Evolutionary conservation across 2,113 vertebrate genomes (phyloP).

Genomic region (Oceanodroma tethys): DNA sequence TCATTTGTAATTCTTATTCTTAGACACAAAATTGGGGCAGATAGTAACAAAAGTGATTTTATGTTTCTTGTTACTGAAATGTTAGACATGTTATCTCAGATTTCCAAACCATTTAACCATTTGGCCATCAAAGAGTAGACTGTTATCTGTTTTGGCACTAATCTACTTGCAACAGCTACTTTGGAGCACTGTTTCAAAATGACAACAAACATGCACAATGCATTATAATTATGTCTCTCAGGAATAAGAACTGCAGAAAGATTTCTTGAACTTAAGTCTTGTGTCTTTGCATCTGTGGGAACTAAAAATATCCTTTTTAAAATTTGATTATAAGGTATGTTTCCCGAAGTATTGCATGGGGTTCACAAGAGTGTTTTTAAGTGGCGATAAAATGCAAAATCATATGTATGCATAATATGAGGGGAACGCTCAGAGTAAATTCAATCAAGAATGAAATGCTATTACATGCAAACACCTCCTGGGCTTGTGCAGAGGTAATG

Average conservation of each 20-base stretch:
- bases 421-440: conserved; percentile 50
- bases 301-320: neutral
- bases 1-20: neutral
- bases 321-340: neutral
- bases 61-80: neutral
- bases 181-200: neutral
- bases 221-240: neutral
- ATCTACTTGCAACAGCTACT: neutral
- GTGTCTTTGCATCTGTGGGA: neutral
- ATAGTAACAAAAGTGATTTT: neutral
- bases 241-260: neutral
- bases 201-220: neutral
- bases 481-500: conserved; percentile 70
- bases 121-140: neutral
- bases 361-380: conserved; percentile 15
- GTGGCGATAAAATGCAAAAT: conserved; percentile 9
- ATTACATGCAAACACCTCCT: conserved; percentile 66
- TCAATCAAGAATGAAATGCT: conserved; percentile 72
- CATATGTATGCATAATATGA: conserved; percentile 19
- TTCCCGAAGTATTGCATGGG: neutral
- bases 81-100: neutral
- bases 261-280: neutral
- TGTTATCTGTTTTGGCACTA: neutral
- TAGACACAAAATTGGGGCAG: neutral
- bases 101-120: conserved; percentile 1